These are phyloP conservation scores for Palythoa caribaeorum DNA, from an alignment of 92 coral and sea anemone genomes.

Conservation along the genomic window DNA sequence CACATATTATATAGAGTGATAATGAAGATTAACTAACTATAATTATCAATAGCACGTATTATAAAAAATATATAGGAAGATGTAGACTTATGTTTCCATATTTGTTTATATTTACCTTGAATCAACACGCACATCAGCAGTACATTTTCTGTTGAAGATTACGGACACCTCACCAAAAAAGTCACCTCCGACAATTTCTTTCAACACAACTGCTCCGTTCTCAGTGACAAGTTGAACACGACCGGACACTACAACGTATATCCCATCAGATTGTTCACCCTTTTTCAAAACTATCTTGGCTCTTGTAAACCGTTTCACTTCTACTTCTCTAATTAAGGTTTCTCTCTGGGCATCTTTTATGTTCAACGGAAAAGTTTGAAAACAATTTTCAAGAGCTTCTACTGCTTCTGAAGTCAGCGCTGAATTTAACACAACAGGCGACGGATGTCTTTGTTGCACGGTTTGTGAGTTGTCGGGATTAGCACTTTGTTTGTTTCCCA, in stretches of 20 bases:
- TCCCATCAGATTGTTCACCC: constrained; percentile 73
- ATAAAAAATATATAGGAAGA: no score
- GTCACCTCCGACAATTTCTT: constrained; percentile 72
- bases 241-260: constrained; percentile 78
- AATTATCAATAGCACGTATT: no score
- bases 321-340: constrained; percentile 58
- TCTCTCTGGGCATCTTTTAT: constrained; percentile 63
- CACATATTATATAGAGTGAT: no score
- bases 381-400: constrained; percentile 64
- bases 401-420: constrained; percentile 58
- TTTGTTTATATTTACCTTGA: constrained; percentile 52
- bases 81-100: no score
- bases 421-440: constrained; percentile 48
- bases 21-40: no score
- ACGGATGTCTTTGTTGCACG: constrained; percentile 31
- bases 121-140: constrained; percentile 72
- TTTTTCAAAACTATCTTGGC: constrained; percentile 61
- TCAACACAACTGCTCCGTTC: constrained; percentile 63
- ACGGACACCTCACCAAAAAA: constrained; percentile 89
- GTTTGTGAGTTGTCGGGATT: constrained; percentile 49
- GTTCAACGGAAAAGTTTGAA: constrained; percentile 64
- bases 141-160: constrained; percentile 72
- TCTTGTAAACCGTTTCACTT: constrained; percentile 49
- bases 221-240: constrained; percentile 70
- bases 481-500: constrained; percentile 65